Base-by-base conservation (phyloP, 2,797 vertebrate species). In the Platyrinchus mystaceus region DNA sequence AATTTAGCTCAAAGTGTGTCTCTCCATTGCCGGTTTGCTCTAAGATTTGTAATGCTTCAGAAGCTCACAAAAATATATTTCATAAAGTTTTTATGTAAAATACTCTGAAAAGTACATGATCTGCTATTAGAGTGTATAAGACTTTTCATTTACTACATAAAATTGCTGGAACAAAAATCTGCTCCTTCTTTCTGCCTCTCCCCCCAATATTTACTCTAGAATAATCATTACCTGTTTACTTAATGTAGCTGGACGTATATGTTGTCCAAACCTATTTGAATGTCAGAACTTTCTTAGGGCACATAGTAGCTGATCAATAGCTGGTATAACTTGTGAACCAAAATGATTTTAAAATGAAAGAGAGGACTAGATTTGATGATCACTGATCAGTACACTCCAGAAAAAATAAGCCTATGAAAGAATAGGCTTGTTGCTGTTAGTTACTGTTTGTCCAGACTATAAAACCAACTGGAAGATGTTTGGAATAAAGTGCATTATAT, bases 371-470 rank as follows among this genome's bases (percentile, higher is more conserved):
- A 50, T 58, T 63, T 78, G 5, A 34, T 77, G 39, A 27, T 34
- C 18, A 24, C 7, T 63, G 8, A 15, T 84, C 10, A 80, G 24
- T 26, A 49, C 7, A 39, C 1, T 0, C 3, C 0, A 14, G 10
- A 46, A 58, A 67, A 76, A 21, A 59, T 12, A 30, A 46, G 21
- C 3, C 5, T 7, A 5, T 37, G 19, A 11, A 84, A 62, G 26
- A 36, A 6, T 18, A 50, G 49, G 2, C 10, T 52, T 52, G 27
- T 17, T 34, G 43, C 59, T 41, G 4, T 73, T 79, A 9, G 0
- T 59, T 80, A 10, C 1, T 50, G 7, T 49, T 78, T 59, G 2
- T 27, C 55, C 20, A 60, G 19, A 46, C 2, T 37, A 18, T 34
- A 69, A 81, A 74, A 46, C 3, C 4, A 49, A 14, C 10, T 1